Evolutionary conservation across 2,113 vertebrate species (phyloP).

Genomic region (Pundamilia nyererei): DNA sequence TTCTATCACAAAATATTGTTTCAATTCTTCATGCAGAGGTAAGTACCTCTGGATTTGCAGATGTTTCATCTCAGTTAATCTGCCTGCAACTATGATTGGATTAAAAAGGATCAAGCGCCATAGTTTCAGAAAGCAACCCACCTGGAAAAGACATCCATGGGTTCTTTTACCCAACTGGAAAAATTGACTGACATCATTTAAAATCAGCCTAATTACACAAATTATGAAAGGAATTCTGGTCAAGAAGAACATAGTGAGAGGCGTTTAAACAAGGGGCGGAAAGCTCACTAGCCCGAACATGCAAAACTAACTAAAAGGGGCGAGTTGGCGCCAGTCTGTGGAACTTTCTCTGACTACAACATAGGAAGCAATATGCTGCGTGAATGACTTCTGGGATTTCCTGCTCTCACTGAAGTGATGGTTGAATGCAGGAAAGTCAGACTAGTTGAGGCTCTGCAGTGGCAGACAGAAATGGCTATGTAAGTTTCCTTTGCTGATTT

Average conservation of each 20-base stretch:
- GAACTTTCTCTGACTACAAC: slow-evolving; percentile 46
- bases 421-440: slow-evolving; percentile 44
- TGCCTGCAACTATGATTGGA: slow-evolving; percentile 45
- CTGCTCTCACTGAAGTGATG: slow-evolving; percentile 58
- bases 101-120: slow-evolving; percentile 51
- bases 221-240: slow-evolving; percentile 23
- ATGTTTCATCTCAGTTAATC: slow-evolving; percentile 34
- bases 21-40: neutral
- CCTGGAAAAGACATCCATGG: slow-evolving; percentile 29
- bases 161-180: slow-evolving; percentile 26
- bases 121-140: slow-evolving; percentile 36
- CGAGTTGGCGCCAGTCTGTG: slow-evolving; percentile 49
- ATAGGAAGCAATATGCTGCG: slow-evolving; percentile 73
- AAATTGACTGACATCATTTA: slow-evolving; percentile 50
- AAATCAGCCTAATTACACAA: slow-evolving; percentile 65
- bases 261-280: neutral
- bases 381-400: slow-evolving; percentile 75
- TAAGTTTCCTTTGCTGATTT: neutral
- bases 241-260: neutral
- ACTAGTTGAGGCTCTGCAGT: neutral
- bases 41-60: neutral
- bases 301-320: slow-evolving; percentile 22
- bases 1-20: neutral
- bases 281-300: neutral
- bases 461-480: neutral